phyloP scores from a whole-genome alignment of 2,888 invertebrate species.

The Andrena haemorrhoa region DNA sequence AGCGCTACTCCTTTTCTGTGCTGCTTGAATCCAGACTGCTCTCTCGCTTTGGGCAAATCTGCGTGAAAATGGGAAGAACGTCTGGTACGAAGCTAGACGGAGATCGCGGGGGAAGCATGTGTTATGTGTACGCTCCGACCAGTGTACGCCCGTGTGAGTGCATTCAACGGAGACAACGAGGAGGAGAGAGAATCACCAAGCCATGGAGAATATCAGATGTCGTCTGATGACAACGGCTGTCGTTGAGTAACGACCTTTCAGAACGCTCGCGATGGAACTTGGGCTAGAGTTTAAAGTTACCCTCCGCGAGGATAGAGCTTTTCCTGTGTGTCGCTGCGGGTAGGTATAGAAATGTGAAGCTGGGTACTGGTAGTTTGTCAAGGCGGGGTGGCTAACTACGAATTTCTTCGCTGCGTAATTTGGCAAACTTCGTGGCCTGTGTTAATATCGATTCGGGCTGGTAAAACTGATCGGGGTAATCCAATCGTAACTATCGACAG shows the following conservation, averaged over 20 bases:
- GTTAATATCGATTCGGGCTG: background rate
- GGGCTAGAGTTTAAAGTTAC: slow-evolving; percentile 54
- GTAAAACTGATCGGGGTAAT: background rate
- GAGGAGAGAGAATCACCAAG: slow-evolving; percentile 22
- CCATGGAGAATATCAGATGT: slow-evolving; percentile 52
- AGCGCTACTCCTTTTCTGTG: slow-evolving; percentile 18
- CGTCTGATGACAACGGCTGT: slow-evolving; percentile 48
- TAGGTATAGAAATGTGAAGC: too few species aligned
- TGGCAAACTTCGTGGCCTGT: too few species aligned
- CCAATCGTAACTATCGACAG: slow-evolving; percentile 15
- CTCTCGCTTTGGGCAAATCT: slow-evolving; percentile 76
- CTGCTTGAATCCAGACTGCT: slow-evolving; percentile 32
- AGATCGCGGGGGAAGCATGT: slow-evolving; percentile 1
- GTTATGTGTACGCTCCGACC: slow-evolving; percentile 19
- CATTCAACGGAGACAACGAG: background rate
- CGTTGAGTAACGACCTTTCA: slow-evolving; percentile 60
- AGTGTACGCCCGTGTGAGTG: background rate
- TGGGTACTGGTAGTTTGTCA: too few species aligned
- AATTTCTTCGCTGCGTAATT: too few species aligned
- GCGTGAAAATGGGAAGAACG: slow-evolving; percentile 75
- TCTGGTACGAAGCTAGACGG: slow-evolving; percentile 37
- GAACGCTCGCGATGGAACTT: slow-evolving; percentile 49
- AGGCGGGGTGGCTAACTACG: too few species aligned
- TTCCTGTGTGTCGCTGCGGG: slow-evolving; percentile 34
- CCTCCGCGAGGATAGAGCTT: slow-evolving; percentile 49